A percentile compares a stretch with the other conserved stretches of the same genome.
These are phyloP conservation scores for Enhydra lutris DNA, from an alignment of 2,113 vertebrate species.

Conservation along the genomic window DNA sequence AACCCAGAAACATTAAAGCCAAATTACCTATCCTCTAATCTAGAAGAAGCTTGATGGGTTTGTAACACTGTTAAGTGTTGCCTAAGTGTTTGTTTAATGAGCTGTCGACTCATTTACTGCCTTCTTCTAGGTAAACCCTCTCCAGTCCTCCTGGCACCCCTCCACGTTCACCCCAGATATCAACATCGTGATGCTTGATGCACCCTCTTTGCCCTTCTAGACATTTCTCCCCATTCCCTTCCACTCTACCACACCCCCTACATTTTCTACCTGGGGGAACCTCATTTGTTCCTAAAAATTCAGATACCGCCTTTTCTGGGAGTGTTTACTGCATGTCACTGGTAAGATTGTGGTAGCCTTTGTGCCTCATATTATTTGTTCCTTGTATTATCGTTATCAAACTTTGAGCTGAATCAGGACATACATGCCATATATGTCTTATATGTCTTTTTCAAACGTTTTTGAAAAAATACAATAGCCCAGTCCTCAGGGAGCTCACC, in stretches of 20 bases:
- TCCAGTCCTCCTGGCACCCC: neutral
- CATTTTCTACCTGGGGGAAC: neutral
- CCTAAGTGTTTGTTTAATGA: neutral
- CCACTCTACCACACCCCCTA: neutral
- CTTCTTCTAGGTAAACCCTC: neutral
- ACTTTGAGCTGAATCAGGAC: neutral
- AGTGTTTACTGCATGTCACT: neutral
- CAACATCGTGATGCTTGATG: no score
- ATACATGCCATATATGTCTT: neutral
- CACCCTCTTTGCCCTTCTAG: neutral
- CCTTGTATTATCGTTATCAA: neutral
- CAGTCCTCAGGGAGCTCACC: neutral
- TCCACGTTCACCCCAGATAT: neutral
- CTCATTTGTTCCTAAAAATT: neutral
- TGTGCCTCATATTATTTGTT: neutral
- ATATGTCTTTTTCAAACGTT: neutral
- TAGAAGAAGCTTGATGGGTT: neutral
- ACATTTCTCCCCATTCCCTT: neutral
- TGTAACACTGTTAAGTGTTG: neutral
- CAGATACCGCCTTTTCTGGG: neutral
- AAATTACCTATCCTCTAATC: neutral
- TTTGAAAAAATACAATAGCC: constrained; percentile 18
- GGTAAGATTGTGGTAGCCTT: neutral
- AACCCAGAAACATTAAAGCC: neutral
- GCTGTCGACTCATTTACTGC: neutral